Percentiles rank a stretch among this genome's conserved stretches.
phyloP scores from a whole-genome alignment of 2,113 vertebrate genomes.

The Chaenogobius annularis region DNA sequence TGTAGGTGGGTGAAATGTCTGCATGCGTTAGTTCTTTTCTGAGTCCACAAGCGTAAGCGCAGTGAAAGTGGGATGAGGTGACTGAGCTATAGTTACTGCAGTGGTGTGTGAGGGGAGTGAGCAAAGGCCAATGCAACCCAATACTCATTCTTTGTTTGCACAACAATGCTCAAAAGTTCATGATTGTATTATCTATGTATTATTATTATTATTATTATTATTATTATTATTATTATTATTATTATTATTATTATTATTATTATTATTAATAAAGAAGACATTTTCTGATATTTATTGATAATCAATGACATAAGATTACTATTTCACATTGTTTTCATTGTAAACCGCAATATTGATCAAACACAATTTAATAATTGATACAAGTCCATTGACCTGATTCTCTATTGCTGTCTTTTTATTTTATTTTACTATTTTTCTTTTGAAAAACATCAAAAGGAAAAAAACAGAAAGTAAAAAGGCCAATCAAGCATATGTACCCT shows the following conservation, averaged over 20 bases:
- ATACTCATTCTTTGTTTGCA: slow-evolving; percentile 68
- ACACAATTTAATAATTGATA: neutral
- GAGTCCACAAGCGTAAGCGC: slow-evolving; percentile 47
- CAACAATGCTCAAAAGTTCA: slow-evolving; percentile 12
- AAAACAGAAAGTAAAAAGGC: neutral
- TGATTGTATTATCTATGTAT: neutral
- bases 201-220: neutral
- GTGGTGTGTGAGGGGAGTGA: slow-evolving; percentile 45
- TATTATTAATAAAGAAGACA: neutral
- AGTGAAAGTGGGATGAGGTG: slow-evolving; percentile 49
- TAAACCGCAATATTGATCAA: too few relatives aligned
- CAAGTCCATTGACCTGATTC: neutral
- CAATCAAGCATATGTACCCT: too few relatives aligned
- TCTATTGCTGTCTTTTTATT: neutral
- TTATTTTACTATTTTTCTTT: neutral
- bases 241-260: neutral
- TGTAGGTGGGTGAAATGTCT: slow-evolving; percentile 25
- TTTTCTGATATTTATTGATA: neutral
- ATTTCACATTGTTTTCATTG: neutral
- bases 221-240: neutral
- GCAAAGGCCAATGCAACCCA: slow-evolving; percentile 68
- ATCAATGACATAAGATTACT: neutral
- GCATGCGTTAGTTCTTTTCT: slow-evolving; percentile 45
- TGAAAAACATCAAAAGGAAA: neutral
- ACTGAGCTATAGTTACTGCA: slow-evolving; percentile 47